Percentiles rank a stretch among this genome's conserved stretches.
These are phyloP conservation scores for Drosophila pectinifera DNA, from an alignment of 1,140 invertebrate genomes.

Conservation along the genomic window DNA sequence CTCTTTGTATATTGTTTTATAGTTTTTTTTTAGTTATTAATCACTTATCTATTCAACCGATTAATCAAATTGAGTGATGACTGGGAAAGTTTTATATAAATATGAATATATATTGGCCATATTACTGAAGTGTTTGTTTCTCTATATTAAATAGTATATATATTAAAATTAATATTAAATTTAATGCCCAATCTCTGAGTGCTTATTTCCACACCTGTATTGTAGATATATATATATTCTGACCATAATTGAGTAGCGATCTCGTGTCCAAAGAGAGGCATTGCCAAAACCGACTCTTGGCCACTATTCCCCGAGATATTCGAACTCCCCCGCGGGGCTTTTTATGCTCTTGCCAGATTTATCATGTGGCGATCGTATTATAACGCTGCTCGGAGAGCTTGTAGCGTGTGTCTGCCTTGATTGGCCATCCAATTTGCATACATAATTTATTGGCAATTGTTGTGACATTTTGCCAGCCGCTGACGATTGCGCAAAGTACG, in stretches of 20 bases:
- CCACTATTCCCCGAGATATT: background rate
- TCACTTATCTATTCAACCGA: too few relatives aligned
- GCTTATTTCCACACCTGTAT: background rate
- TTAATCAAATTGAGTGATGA: too few relatives aligned
- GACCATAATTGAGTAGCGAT: conserved; percentile 4
- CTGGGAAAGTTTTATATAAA: too few relatives aligned
- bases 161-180: too few relatives aligned
- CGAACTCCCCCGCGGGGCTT: background rate
- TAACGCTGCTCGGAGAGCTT: conserved; percentile 7
- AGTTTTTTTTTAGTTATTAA: too few relatives aligned
- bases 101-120: too few relatives aligned
- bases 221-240: background rate
- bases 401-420: conserved; percentile 31
- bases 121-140: too few relatives aligned
- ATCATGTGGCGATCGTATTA: conserved; percentile 43
- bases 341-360: conserved; percentile 38
- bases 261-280: conserved; percentile 9
- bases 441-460: conserved; percentile 83
- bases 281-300: background rate
- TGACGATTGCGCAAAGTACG: conserved; percentile 55
- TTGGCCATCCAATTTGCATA: conserved; percentile 77
- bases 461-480: conserved; percentile 74
- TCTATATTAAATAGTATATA: too few relatives aligned
- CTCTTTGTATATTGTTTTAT: too few relatives aligned
- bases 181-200: background rate